A percentile compares a stretch with the other conserved stretches of the same genome.
phyloP scores from a whole-genome alignment of 1,140 invertebrate genomes.

The Antheraea mylitta region DNA sequence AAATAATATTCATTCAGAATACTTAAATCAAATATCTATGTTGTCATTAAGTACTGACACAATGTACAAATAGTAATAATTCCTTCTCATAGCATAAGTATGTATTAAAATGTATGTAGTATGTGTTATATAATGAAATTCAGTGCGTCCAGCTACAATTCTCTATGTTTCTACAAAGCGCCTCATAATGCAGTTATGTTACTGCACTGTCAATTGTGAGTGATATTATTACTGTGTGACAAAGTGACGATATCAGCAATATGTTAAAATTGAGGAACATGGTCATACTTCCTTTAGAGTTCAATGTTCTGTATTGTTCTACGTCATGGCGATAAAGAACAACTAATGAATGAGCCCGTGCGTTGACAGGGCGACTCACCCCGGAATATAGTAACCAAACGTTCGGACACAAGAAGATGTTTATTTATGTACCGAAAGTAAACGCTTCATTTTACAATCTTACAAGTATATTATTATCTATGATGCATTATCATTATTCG shows the following conservation, averaged over 20 bases:
- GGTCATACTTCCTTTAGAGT: slow-evolving; percentile 65
- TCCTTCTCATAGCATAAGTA: too few species aligned
- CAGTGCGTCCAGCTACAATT: neutral
- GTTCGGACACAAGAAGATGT: slow-evolving; percentile 22
- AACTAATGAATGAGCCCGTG: slow-evolving; percentile 59
- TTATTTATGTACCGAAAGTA: slow-evolving; percentile 4
- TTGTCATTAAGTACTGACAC: too few species aligned
- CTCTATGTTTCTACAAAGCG: neutral
- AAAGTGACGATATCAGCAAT: slow-evolving; percentile 33
- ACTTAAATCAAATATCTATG: too few species aligned
- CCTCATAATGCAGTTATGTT: neutral
- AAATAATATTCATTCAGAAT: too few species aligned
- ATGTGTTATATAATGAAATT: neutral
- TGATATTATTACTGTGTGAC: neutral
- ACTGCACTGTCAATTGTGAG: neutral
- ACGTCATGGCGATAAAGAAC: slow-evolving; percentile 67
- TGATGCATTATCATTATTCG: too few species aligned
- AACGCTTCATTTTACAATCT: neutral
- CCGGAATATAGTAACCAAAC: slow-evolving; percentile 45
- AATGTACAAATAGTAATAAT: too few species aligned
- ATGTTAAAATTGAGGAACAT: slow-evolving; percentile 61
- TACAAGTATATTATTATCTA: neutral
- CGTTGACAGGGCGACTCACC: slow-evolving; percentile 65
- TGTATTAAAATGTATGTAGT: too few species aligned
- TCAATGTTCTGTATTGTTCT: slow-evolving; percentile 64